A percentile compares a stretch with the other conserved stretches of the same genome.
These are phyloP conservation scores for Ariolimax columbianus DNA, from an alignment of 2,888 invertebrate genomes.

Conservation along the genomic window DNA sequence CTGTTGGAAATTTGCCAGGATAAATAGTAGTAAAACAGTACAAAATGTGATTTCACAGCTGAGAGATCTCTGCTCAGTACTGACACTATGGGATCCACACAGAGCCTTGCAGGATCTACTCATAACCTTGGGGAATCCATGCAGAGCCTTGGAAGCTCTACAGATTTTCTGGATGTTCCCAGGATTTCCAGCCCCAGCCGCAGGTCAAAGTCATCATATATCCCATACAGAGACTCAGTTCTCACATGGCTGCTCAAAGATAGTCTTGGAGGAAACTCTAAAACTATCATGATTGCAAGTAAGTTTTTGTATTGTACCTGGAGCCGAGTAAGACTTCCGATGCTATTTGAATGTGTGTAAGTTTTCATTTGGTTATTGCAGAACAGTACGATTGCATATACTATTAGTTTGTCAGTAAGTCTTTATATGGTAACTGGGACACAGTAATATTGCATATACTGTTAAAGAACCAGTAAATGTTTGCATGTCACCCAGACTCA, in stretches of 20 bases:
- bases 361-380: no score
- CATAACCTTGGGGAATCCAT: conserved; percentile 66
- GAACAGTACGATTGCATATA: no score
- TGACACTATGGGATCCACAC: conserved; percentile 70
- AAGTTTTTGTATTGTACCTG: conserved; percentile 74
- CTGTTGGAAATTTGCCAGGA: no score
- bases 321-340: no score
- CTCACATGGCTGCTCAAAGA: conserved; percentile 90
- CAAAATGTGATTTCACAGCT: conserved; percentile 74
- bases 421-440: no score
- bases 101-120: conserved; percentile 65
- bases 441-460: no score
- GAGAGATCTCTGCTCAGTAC: conserved; percentile 75
- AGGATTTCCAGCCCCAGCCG: conserved; percentile 53
- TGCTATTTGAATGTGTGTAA: no score
- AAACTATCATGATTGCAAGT: conserved; percentile 89
- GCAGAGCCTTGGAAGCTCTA: conserved; percentile 63
- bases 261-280: conserved; percentile 88
- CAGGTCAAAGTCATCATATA: conserved; percentile 80
- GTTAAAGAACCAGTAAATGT: no score
- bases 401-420: no score
- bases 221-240: conserved; percentile 89
- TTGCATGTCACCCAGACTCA: no score
- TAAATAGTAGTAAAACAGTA: no score
- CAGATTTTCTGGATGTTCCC: conserved; percentile 53